phyloP scores from a whole-genome alignment of 2,797 vertebrate species.

The Pempheris klunzingeri region DNA sequence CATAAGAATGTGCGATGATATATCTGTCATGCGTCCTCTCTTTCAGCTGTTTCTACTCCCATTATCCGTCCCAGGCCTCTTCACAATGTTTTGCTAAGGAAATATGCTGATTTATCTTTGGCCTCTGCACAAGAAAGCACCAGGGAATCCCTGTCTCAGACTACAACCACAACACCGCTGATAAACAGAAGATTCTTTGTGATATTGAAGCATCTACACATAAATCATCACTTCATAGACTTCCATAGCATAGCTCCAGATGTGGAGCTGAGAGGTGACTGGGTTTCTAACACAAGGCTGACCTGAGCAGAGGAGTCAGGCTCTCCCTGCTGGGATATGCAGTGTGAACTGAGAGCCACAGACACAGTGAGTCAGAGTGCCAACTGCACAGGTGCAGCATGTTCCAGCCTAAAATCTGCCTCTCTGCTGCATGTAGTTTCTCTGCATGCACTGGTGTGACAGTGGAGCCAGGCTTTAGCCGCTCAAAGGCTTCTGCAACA shows the following conservation, averaged over 20 bases:
- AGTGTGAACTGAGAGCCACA: constrained; percentile 48
- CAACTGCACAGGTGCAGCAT: constrained; percentile 66
- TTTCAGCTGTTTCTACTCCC: neutral
- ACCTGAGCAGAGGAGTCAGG: constrained; percentile 45
- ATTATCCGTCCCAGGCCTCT: constrained; percentile 12
- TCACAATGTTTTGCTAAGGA: neutral
- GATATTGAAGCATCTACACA: neutral
- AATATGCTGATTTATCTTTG: constrained; percentile 25
- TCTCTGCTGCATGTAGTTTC: constrained; percentile 14
- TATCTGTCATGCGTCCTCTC: constrained; percentile 1
- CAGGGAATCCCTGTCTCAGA: constrained; percentile 1
- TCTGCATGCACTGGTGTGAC: neutral
- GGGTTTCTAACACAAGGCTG: constrained; percentile 56
- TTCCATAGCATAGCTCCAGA: constrained; percentile 54
- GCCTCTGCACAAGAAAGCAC: constrained; percentile 3
- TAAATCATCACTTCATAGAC: constrained; percentile 14
- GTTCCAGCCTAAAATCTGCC: constrained; percentile 14
- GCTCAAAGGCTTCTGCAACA: constrained; percentile 8
- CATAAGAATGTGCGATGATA: neutral
- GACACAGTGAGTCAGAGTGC: constrained; percentile 39
- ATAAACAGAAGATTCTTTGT: neutral
- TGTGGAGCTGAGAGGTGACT: constrained; percentile 54
- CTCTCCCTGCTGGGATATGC: constrained; percentile 39
- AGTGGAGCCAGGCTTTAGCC: no score
- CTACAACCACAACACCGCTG: neutral